Evolutionary conservation across 1,140 invertebrate genomes (phyloP).

Genomic region (Drosophila equinoxialis): DNA sequence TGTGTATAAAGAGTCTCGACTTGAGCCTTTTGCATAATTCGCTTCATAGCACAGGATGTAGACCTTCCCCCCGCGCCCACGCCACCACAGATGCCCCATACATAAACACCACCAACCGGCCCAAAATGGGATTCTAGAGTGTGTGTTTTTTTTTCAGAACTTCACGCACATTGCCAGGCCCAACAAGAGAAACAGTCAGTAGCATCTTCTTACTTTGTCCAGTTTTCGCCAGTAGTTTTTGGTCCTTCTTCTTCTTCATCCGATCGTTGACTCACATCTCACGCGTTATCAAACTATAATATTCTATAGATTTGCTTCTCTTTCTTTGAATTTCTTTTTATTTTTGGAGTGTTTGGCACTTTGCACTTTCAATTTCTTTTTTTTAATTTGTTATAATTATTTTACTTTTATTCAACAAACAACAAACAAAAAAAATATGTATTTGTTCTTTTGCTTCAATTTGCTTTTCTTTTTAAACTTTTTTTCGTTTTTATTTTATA

Average conservation of each 20-base stretch:
- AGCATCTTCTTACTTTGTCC: conserved; percentile 19
- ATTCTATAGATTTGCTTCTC: not conserved
- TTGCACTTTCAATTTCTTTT: not conserved
- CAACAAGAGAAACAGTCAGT: not conserved
- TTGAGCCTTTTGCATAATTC: conserved; percentile 12
- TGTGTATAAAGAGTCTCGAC: not conserved
- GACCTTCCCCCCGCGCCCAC: not conserved
- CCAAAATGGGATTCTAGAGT: not conserved
- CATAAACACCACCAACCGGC: not conserved
- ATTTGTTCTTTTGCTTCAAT: too few relatives aligned
- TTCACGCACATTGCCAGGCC: conserved; percentile 40
- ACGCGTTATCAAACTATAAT: too few relatives aligned
- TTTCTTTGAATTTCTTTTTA: not conserved
- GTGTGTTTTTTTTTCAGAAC: conserved; percentile 12
- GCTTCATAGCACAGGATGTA: conserved; percentile 17
- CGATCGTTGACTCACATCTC: not conserved
- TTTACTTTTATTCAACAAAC: too few relatives aligned
- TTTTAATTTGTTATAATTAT: conserved; percentile 10
- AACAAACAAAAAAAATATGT: too few relatives aligned
- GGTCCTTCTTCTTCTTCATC: not conserved
- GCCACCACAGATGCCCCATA: not conserved
- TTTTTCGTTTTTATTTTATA: too few relatives aligned
- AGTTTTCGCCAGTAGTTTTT: too few relatives aligned
- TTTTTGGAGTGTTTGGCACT: not conserved
- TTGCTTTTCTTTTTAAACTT: too few relatives aligned